These are phyloP conservation scores for Morone saxatilis DNA, from an alignment of 2,113 vertebrate species.

Conservation along the genomic window DNA sequence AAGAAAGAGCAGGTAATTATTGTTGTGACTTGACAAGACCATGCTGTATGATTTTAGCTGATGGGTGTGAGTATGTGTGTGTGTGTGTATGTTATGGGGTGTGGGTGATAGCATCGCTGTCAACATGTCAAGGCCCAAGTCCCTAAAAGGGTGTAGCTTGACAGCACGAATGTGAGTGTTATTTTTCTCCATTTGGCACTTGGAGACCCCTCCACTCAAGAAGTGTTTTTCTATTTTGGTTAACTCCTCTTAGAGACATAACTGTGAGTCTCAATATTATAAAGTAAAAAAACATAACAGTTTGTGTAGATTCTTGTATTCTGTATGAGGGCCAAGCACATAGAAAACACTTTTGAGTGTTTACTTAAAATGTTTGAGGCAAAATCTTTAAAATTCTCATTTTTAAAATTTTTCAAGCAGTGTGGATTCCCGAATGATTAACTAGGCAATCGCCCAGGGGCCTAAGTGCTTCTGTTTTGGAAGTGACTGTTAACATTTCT, in stretches of 20 bases:
- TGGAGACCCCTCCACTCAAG: slow-evolving; percentile 7
- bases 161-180: slow-evolving; percentile 55
- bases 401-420: slow-evolving; percentile 12
- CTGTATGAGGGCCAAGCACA: neutral
- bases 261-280: slow-evolving; percentile 5
- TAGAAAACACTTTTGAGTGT: neutral
- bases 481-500: neutral
- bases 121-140: slow-evolving; percentile 59
- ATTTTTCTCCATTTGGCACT: slow-evolving; percentile 48
- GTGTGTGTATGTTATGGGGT: slow-evolving; percentile 38
- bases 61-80: slow-evolving; percentile 37
- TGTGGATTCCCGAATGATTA: neutral
- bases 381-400: neutral
- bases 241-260: slow-evolving; percentile 32
- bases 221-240: slow-evolving; percentile 32
- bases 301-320: neutral
- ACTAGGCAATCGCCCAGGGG: neutral
- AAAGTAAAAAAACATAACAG: neutral
- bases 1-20: slow-evolving; percentile 59
- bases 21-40: slow-evolving; percentile 58
- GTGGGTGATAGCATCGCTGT: slow-evolving; percentile 60
- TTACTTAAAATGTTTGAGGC: neutral
- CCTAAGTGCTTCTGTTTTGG: neutral
- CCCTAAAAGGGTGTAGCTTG: slow-evolving; percentile 61
- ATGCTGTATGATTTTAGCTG: slow-evolving; percentile 55